Evolutionary conservation across 2,113 vertebrate genomes (phyloP), one percentile per base, ranked within the genome.

Genomic region (Gasterosteus aculeatus): DNA sequence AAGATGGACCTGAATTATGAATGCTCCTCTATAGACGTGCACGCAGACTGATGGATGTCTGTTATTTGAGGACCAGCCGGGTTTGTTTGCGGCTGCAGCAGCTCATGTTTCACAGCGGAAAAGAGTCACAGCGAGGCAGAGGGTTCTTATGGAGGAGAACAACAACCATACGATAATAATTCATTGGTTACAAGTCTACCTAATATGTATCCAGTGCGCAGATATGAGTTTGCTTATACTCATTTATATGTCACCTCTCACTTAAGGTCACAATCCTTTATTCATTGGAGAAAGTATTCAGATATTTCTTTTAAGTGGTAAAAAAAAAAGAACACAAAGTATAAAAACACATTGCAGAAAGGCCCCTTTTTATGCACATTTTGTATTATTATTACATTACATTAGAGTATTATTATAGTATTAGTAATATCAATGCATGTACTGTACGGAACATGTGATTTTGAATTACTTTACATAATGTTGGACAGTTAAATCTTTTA

Each of bases 1-100:
- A 83, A n/a, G 78, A 72, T 69, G 22, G 35, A 35, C 41, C 51
- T 91, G 61, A 83, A 92, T 89, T 81, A 89, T 89, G 62, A 66
- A 91, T 73, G 29, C 41, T 53, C n/a, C 44, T 61, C 35, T 85
- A 69, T 71, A 79, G 77, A 65, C 12, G 4, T 35, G 31, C 69
- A 49, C 69, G 67, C 53, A 75, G 26, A 59, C 63, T 68, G 78
- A 42, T 60, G 76, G 70, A 75, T 60, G 42, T 16, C 59, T 12
- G 75, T 58, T 47, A 72, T 84, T 63, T 86, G 85, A 80, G 80
- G 56, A 85, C 81, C 41, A 56, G 64, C 69, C 68, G 72, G 72
- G 70, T 77, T 53, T 75, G 67, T 41, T 68, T 44, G 56, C 47
- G 67, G 67, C 61, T 3, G 11, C 6, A 57, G 42, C 10, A 22